phyloP scores from a whole-genome alignment of 2,888 invertebrate species.

The Ophioninae sp. region DNA sequence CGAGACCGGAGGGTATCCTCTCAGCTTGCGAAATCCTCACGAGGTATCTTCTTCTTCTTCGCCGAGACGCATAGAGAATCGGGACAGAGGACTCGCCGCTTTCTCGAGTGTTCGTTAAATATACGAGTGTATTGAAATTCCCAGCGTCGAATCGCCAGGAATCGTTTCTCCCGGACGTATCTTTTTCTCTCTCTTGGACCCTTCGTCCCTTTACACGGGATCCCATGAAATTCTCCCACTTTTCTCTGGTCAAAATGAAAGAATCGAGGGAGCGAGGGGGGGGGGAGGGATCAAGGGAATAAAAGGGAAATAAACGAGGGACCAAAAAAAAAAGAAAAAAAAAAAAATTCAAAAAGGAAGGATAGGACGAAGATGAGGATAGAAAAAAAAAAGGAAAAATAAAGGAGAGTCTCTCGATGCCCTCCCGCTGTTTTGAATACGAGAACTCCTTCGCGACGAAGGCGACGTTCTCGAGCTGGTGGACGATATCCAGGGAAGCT shows the following conservation, averaged over 20 bases:
- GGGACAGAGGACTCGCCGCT: constrained; percentile 35
- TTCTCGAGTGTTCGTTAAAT: constrained; percentile 76
- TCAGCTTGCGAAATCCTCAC: constrained; percentile 35
- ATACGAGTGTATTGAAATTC: constrained; percentile 79
- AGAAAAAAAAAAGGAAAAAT: constrained; percentile 3
- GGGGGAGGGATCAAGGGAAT: constrained; percentile 63
- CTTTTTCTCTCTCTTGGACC: constrained; percentile 48
- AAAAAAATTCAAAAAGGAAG: too few species aligned
- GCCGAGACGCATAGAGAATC: constrained; percentile 40
- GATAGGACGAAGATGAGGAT: constrained; percentile 3
- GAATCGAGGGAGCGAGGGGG: constrained; percentile 55
- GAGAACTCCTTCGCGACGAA: constrained; percentile 64
- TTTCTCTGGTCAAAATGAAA: constrained; percentile 32
- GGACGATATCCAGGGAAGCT: constrained; percentile 56
- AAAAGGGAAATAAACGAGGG: constrained; percentile 33
- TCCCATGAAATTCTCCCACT: constrained; percentile 75
- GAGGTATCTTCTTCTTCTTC: constrained; percentile 44
- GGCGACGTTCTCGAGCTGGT: constrained; percentile 58
- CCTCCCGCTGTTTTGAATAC: constrained; percentile 80
- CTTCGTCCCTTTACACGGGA: constrained; percentile 67
- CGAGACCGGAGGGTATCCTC: constrained; percentile 23
- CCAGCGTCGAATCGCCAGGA: constrained; percentile 67
- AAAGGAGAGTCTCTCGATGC: constrained; percentile 49
- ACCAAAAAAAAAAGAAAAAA: constrained; percentile 36
- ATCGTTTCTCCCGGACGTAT: constrained; percentile 48